Base-by-base conservation (phyloP, 2,113 vertebrate species). In the Leucosticte australis region DNA sequence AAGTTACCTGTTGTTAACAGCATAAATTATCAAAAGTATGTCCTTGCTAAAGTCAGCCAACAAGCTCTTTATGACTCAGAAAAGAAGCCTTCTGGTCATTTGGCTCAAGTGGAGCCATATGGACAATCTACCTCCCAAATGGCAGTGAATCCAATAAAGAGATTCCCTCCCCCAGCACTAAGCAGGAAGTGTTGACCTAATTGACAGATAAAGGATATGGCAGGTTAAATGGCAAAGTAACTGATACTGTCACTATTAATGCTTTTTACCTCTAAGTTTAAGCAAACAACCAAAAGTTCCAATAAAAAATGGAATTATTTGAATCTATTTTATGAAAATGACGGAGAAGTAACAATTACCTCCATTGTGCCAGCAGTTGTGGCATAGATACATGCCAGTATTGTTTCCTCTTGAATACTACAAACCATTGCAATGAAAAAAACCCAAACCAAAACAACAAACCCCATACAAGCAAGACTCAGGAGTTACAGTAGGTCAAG, bases 21-120 rank as follows among this genome's bases (percentile, higher is more conserved):
- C 39, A 86, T 20, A 94, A 92, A 39, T 74, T 46, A 92, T 88
- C 26, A 90, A 67, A 89, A 91, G 10, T 65, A 28, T 73, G 65
- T 57, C 71, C 89, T 93, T 96, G 63, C n/a, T 91, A 93, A 96
- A 95, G 79, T 94, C 87, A 93, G 91, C 63, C 91, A 97, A 92
- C 41, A 94, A 94, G 87, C 68, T 84, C 73, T 95, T 91, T 91
- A 90, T 92, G 84, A 94, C 62, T 94, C 85, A 96, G 88, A 96
- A 84, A 94, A 92, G 78, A 85, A 82, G 3, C 75, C 75, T 90
- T 78, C 46, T 82, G 88, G 62, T 89, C 87, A 91, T 94, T 97
- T 96, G 94, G 87, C 84, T 87, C 83, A 94, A 63, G 9, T 87
- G 75, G 39, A 90, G 60, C 69, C 93, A 94, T 92, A 94, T 94